Evolutionary conservation across 2,113 vertebrate genomes (phyloP), one percentile per base, ranked within the genome.

Genomic region (Dendropsophus ebraccatus): DNA sequence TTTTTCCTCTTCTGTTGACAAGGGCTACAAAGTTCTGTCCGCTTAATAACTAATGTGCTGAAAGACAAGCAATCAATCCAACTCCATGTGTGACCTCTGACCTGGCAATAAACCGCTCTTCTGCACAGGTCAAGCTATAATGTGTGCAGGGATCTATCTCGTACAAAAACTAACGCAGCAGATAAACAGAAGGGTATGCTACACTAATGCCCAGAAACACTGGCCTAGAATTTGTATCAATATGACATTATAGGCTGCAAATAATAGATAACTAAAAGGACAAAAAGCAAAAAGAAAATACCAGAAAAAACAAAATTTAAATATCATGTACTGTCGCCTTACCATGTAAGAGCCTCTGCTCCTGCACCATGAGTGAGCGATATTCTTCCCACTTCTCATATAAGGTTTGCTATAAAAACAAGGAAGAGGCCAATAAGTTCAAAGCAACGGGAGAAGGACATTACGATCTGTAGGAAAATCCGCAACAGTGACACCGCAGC

Each of bases 331-430:
- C n/a, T 0, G 11, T 23, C n/a, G n/a, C 89, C 96, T 91, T 90
- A 97, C 97, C 97, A 1, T 96, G 96, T 87, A 97, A 93, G 14
- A 99, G 93, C 79, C 96, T 93, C 94, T 98, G 97, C 88, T 98
- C 97, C 91, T 99, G 97, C 82, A 98, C 94, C 96, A 97, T 97
- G 47, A 99, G 89, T 0, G 96, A 97, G 30, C 97, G 94, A 87
- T 97, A 99, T 76, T 98, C 97, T 1, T 97, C 97, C 97, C 97
- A 98, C 88, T 98, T 99, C 92, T 99, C 97, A 19, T 97, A 96
- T 4, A 99, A 93, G 0, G 96, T 97, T 98, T 99, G 97, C 97
- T 98, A 90, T 0, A 90, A 90, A 88, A 79, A 62, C 87, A 28
- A 76, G 0, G 28, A 65, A 58, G 14, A 58, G 23, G 28, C 28